These are phyloP conservation scores for Hetaerina americana DNA, from an alignment of 1,140 invertebrate genomes.

Conservation along the genomic window DNA sequence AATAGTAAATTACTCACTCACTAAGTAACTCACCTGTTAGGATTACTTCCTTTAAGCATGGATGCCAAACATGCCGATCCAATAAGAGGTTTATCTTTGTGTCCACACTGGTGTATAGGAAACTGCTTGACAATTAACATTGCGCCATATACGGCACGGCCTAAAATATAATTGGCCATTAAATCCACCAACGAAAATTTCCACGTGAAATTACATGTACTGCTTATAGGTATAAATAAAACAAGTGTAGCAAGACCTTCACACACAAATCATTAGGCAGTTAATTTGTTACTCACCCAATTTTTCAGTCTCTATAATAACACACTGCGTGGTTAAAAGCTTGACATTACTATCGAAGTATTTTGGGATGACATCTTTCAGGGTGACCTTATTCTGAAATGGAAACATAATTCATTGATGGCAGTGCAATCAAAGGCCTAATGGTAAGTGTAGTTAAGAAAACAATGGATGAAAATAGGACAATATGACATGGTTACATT, in stretches of 20 bases:
- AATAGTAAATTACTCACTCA: too few relatives aligned
- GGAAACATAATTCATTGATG: conserved; percentile 22
- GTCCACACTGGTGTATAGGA: conserved; percentile 69
- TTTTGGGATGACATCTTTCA: conserved; percentile 82
- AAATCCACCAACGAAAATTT: too few relatives aligned
- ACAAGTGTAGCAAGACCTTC: too few relatives aligned
- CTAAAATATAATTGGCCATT: conserved; percentile 35
- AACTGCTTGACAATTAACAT: conserved; percentile 78
- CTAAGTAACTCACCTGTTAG: conserved; percentile 34
- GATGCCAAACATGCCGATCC: conserved; percentile 63
- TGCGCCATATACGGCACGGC: conserved; percentile 63
- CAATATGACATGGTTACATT: too few relatives aligned
- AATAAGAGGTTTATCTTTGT: conserved; percentile 53
- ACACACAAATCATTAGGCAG: too few relatives aligned
- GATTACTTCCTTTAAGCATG: conserved; percentile 58
- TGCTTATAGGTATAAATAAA: too few relatives aligned
- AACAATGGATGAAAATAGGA: too few relatives aligned
- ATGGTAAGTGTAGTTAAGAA: too few relatives aligned
- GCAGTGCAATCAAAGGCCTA: too few relatives aligned
- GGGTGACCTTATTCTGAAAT: conserved; percentile 72
- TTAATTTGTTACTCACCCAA: conserved; percentile 53
- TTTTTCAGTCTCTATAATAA: conserved; percentile 78
- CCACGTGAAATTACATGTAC: too few relatives aligned
- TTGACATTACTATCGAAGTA: conserved; percentile 80
- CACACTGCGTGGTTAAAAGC: conserved; percentile 82